Percentiles rank a stretch among this genome's conserved stretches.
Evolutionary conservation across 2,113 vertebrate species (phyloP).

Genomic region (Candoia aspera): DNA sequence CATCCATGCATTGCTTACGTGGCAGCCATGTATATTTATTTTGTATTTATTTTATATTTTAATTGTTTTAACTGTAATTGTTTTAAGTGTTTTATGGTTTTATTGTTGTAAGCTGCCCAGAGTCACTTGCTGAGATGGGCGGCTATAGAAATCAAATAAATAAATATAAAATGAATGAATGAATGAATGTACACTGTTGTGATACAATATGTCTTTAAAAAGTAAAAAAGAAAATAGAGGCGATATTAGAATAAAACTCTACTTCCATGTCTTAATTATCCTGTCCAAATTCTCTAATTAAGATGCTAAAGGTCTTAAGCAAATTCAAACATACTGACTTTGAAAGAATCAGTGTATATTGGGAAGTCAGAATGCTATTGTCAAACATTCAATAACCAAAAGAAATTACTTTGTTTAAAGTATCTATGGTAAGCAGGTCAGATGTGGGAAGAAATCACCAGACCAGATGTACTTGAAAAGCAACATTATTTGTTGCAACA

Average conservation of each 20-base stretch:
- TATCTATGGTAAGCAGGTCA: constrained; percentile 49
- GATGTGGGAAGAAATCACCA: constrained; percentile 57
- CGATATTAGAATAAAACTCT: not conserved
- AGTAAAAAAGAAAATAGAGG: not conserved
- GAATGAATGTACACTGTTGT: not conserved
- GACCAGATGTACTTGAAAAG: constrained; percentile 54
- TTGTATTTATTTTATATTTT: too few relatives aligned
- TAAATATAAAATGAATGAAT: too few relatives aligned
- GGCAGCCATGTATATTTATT: too few relatives aligned
- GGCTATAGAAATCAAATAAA: too few relatives aligned
- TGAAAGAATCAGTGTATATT: constrained; percentile 55
- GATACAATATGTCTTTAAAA: not conserved
- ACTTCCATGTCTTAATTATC: not conserved
- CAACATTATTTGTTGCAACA: constrained; percentile 59
- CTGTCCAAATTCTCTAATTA: not conserved
- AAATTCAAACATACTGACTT: constrained; percentile 57
- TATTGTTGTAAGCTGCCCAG: too few relatives aligned
- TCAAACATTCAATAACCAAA: constrained; percentile 62
- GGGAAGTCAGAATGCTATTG: constrained; percentile 47
- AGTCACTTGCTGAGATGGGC: too few relatives aligned
- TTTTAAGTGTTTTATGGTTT: too few relatives aligned
- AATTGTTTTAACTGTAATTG: too few relatives aligned
- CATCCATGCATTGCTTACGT: too few relatives aligned
- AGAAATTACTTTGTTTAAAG: constrained; percentile 58
- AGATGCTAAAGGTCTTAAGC: constrained; percentile 43